Conservation (phyloP, 2,797 vertebrate species). For the Luscinia megarhynchos region DNA sequence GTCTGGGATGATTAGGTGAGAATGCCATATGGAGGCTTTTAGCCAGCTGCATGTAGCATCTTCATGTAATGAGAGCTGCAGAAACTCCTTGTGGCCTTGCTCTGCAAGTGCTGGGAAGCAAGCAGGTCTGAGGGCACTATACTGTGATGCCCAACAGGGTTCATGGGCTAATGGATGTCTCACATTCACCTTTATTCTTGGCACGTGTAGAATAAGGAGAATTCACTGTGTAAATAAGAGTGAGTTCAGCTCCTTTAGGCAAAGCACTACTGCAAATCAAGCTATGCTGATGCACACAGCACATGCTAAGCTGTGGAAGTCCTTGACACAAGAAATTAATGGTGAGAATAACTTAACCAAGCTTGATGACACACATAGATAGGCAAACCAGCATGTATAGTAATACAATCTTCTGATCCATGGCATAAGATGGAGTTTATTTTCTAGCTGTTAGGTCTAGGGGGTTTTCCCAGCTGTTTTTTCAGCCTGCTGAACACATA, state of each 20-base stretch:
- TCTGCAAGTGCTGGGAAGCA: not conserved
- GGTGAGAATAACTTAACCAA: not conserved
- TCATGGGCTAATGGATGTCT: not conserved
- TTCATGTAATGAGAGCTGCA: not conserved
- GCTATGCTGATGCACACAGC: not conserved
- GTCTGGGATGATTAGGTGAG: not conserved
- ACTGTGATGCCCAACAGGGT: not conserved
- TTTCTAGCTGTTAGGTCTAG: not conserved
- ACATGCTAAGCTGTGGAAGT: not conserved
- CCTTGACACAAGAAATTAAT: not conserved
- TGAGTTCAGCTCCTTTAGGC: not conserved
- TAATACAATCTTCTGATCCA: not conserved
- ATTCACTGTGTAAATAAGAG: not conserved
- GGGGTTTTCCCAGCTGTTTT: not conserved
- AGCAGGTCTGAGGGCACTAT: not conserved
- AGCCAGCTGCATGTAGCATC: not conserved
- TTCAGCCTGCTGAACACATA: not conserved
- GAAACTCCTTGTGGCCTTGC: not conserved
- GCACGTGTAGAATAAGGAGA: not conserved
- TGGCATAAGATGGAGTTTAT: not conserved
- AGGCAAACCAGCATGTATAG: not conserved
- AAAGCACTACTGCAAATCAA: not conserved
- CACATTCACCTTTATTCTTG: not conserved
- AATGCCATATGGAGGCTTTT: not conserved
- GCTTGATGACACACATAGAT: not conserved